phyloP scores from a whole-genome alignment of 2,888 invertebrate genomes.

The Callimorpha dominula region DNA sequence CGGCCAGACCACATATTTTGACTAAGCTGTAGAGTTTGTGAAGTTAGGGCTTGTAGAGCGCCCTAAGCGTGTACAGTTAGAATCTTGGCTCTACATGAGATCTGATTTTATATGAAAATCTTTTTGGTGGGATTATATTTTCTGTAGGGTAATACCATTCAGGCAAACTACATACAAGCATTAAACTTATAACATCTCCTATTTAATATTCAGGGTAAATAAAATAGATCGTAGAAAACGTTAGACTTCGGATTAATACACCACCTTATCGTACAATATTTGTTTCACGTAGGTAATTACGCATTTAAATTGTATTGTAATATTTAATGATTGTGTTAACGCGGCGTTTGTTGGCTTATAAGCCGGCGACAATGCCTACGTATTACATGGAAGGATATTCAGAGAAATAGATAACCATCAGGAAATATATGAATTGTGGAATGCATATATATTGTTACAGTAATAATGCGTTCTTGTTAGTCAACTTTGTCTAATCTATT shows the following conservation, averaged over 20 bases:
- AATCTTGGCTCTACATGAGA: no score
- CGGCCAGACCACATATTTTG: no score
- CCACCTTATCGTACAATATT: background rate
- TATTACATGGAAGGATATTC: background rate
- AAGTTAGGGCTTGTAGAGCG: no score
- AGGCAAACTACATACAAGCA: background rate
- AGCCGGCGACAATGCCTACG: no score
- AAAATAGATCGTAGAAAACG: background rate
- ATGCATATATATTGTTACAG: background rate
- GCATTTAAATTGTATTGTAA: background rate
- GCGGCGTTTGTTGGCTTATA: background rate
- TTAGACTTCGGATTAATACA: background rate
- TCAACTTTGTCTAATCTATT: background rate
- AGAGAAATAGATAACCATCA: conserved; percentile 1
- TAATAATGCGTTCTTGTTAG: background rate
- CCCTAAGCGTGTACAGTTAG: no score
- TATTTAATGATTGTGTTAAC: background rate
- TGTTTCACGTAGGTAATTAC: background rate
- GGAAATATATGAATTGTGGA: background rate
- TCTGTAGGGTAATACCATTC: no score
- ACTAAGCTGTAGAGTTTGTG: no score
- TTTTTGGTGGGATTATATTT: no score
- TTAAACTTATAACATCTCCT: background rate
- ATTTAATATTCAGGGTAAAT: background rate
- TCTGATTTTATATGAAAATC: no score